Evolutionary conservation across 2,888 invertebrate genomes (phyloP), one percentile per base, ranked within the genome.

Genomic region (Leptinotarsa juncta): DNA sequence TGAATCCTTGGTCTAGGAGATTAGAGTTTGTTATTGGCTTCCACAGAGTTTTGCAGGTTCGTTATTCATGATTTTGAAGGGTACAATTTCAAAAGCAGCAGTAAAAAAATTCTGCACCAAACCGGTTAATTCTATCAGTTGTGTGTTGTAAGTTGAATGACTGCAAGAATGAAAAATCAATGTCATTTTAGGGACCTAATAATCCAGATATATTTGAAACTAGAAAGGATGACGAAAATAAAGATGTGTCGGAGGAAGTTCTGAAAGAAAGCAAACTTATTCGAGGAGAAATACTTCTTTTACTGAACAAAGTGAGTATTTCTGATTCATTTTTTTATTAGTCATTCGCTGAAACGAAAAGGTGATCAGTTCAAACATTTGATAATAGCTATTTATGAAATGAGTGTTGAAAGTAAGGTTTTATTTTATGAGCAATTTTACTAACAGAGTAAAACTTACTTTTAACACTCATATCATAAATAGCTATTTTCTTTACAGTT

Each of bases 1-100:
- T 97, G 65, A 97, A 98, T 89, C 97, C 97, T 0, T 98, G 97
- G 97, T 94, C 96, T 0, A 92, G 92, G 84, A 93, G 94, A 87
- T 88, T 98, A 70, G 97, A 98, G 85, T 96, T 97, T 86, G 93
- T 98, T 70, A 93, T 94, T 81, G 97, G 96, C 49, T 93, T 96
- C 85, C 96, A 97, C 88, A 89, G 92, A 73, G 92, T 97, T 1
- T 84, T 95, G 76, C 92, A 94, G 90, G 94, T 93, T 87, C 86
- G 12, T 42, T 12, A 42, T 42, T 12, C 42, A 42, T 42, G 42
- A 42, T 12, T 10, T 42, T 42, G 10, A 10, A 42, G 10, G 42
- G 42, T 42, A 10, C 42, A 42, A 10, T 42, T 42, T 42, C 2
- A 10, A 42, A 42, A 3, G 42, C 42, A 42, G 42, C 42, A 42